Evolutionary conservation across 1,140 invertebrate genomes (phyloP), one percentile per base, ranked within the genome.

Genomic region (Eumaeus atala): DNA sequence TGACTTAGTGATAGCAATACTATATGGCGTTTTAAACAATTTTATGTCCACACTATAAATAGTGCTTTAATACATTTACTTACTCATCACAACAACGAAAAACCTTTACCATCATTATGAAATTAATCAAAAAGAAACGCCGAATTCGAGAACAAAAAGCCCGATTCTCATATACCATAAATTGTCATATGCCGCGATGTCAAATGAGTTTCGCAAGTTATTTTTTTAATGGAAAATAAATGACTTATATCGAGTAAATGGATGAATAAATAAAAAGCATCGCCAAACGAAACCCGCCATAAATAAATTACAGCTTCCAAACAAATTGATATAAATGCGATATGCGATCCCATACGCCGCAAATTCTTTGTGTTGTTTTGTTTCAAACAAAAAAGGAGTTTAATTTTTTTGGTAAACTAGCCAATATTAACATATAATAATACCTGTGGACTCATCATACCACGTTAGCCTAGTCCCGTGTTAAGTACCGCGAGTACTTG

Each of bases 111-210:
- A 28, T 28, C 73, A 68, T 38, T 12, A 38, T 12, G 11, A 40
- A n/a, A 16, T 40, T 14, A 40, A 40, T 40, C 14, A 40, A 40
- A 17, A 16, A 44, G 9, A 17, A 28, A 6, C 2, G 2, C 16
- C 40, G 7, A 18, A 44, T 16, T 17, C 40, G 40, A 12, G 21
- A 28, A 28, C 21, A 40, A 40, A 40, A 16, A 16, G 9, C 14
- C 16, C 9, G 40, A 44, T 44, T 17, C 16, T 6, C 14, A 7
- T 14, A 14, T 14, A 34, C 35, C 74, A 78, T 77, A 81, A 81
- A 79, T 84, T 79, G 80, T 74, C 72, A 77, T 72, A 72, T 53
- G 67, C 70, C 64, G 61, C 66, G 63, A 58, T 64, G 57, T 64
- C 60, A 61, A 64, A 74, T 72, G 64, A 64, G 66, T 69, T 74